Percentiles rank a stretch among this genome's conserved stretches.
Evolutionary conservation across 2,113 vertebrate species (phyloP).

Genomic region (Macroglossus sobrinus): DNA sequence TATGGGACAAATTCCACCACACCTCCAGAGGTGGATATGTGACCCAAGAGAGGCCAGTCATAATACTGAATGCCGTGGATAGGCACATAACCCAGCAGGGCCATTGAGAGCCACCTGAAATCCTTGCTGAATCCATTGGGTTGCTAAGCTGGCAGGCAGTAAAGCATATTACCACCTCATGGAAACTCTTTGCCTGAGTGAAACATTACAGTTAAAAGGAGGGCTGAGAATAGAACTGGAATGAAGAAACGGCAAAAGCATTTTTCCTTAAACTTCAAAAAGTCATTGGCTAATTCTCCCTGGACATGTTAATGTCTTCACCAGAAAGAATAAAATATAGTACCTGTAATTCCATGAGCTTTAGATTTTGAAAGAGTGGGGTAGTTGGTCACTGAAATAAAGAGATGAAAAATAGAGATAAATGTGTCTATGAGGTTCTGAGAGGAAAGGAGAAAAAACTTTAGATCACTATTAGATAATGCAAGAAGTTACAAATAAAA

Average conservation of each 20-base stretch:
- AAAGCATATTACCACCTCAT: not conserved
- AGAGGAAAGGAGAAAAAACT: not conserved
- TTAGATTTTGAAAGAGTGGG: not conserved
- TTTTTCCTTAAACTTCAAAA: constrained; percentile 44
- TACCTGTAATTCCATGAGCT: not conserved
- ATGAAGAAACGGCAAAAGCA: not conserved
- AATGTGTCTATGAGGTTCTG: not conserved
- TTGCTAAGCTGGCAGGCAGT: not conserved
- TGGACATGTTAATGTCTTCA: not conserved
- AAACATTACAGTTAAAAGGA: not conserved
- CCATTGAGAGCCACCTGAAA: not conserved
- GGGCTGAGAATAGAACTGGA: not conserved
- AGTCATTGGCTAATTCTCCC: not conserved
- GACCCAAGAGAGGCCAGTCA: not conserved
- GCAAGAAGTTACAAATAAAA: not conserved
- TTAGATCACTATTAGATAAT: not conserved
- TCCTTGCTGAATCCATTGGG: not conserved
- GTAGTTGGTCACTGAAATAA: not conserved
- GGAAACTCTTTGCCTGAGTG: not conserved
- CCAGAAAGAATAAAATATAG: not conserved
- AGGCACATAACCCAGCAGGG: not conserved
- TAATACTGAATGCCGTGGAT: not conserved
- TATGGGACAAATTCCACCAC: not conserved
- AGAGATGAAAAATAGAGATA: not conserved
- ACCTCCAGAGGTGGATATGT: not conserved